Evolutionary conservation across 1,140 invertebrate species (phyloP).

Genomic region (Phortica variegata): DNA sequence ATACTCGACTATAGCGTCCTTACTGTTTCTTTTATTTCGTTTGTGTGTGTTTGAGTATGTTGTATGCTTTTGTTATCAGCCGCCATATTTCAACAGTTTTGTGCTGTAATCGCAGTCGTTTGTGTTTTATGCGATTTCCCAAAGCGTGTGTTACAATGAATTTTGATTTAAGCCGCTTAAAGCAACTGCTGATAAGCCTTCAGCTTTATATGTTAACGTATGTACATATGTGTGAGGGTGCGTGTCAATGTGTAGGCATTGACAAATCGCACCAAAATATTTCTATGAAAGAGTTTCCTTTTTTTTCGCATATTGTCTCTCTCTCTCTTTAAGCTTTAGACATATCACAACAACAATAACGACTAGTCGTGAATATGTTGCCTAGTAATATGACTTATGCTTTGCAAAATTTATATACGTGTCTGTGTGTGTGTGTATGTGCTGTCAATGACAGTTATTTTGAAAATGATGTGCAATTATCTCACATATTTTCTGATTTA

Average conservation of each 20-base stretch:
- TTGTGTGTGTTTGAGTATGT: no score
- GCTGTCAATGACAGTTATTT: no score
- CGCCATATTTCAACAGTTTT: constrained; percentile 13
- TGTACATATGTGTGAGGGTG: not conserved
- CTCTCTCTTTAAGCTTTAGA: no score
- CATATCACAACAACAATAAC: no score
- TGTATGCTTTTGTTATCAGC: no score
- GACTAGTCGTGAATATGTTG: no score
- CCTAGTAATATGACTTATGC: not conserved
- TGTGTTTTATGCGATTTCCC: not conserved
- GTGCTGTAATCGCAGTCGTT: constrained; percentile 4
- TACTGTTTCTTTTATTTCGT: no score
- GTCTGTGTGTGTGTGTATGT: not conserved
- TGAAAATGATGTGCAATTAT: no score
- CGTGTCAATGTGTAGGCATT: not conserved
- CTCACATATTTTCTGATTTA: no score
- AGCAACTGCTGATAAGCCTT: constrained; percentile 5
- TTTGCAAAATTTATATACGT: not conserved
- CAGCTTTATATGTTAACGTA: not conserved
- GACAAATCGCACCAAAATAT: not conserved
- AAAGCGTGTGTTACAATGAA: not conserved
- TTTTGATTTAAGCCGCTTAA: constrained; percentile 16
- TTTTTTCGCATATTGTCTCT: no score
- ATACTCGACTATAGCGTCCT: no score
- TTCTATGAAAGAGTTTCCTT: no score